Evolutionary conservation across 2,888 invertebrate genomes (phyloP), one percentile per base, ranked within the genome.

Genomic region (Dichetophora obliterata): DNA sequence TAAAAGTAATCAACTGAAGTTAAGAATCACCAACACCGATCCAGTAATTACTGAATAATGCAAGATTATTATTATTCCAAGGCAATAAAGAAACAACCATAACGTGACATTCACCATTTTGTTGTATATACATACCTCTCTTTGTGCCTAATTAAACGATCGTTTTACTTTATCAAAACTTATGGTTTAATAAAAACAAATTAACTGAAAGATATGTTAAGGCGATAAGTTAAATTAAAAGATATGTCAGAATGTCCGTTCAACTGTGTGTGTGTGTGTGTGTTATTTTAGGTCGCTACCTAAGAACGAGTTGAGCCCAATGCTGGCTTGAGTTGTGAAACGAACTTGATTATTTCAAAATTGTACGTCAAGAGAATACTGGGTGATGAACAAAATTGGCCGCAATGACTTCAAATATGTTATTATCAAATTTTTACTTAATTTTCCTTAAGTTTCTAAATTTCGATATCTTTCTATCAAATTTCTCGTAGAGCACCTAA

Each of bases 201-300:
- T 86, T 85, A 86, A 83, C 82, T 83, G 83, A 77, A 80, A 84
- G 83, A 83, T 83, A 82, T 82, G 80, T 73, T 78, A 77, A 75
- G 76, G 80, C 80, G 84, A 85, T 83, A 86, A 82, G 77, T 78
- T 65, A 50, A 68, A 76, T 68, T 72, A 48, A 73, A 63, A 72
- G 43, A 72, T 54, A 66, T 22, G 43, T 19, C 31, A 22, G 50
- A 59, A 24, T 34, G 34, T 69, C 54, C 19, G 54, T 22, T 8
- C 34, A 37, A n/a, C 37, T 27, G 37, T 8, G 43, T 52, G 70
- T 70, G 19, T 63, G 50, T 43, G 65, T 71, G 11, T 71, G 31
- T 71, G 8, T 37, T 54, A 54, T 9, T 2, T 16, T 9, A 50
- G 16, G 50, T 43, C 43, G 0, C 70, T 70, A 71, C 71, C 71